Percentiles rank a stretch among this genome's conserved stretches.
Evolutionary conservation across 2,797 vertebrate species (phyloP).

Genomic region (Lagodon rhomboides): DNA sequence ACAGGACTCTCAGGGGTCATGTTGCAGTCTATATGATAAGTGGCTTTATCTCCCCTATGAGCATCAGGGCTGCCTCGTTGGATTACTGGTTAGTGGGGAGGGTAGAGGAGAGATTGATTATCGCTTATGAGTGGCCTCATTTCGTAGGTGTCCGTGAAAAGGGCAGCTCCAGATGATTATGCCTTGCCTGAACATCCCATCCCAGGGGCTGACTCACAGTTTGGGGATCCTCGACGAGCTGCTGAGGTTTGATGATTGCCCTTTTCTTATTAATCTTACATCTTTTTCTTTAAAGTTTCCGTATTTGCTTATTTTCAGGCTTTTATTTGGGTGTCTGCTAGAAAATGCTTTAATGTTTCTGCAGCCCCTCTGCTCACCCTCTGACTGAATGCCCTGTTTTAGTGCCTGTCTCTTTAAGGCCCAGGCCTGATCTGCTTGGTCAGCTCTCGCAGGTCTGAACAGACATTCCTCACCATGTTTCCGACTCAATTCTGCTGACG

Average conservation of each 20-base stretch:
- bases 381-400: too few species aligned
- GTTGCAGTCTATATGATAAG: conserved; percentile 25
- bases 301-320: too few species aligned
- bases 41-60: not conserved
- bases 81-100: conserved; percentile 18
- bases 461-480: too few species aligned
- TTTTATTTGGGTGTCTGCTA: too few species aligned
- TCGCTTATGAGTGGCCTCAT: conserved; percentile 21
- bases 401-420: too few species aligned
- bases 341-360: too few species aligned
- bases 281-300: too few species aligned
- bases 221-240: conserved; percentile 11
- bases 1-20: not conserved
- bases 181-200: conserved; percentile 20
- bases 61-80: conserved; percentile 42
- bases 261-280: not conserved
- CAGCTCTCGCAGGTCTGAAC: too few species aligned
- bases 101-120: conserved; percentile 20
- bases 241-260: conserved; percentile 48
- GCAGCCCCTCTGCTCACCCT: too few species aligned
- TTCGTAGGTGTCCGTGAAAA: conserved; percentile 79
- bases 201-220: not conserved
- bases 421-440: too few species aligned
- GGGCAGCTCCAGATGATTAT: conserved; percentile 51
- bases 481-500: too few species aligned